Base-by-base conservation (phyloP, 2,113 vertebrate species). In the Emberiza fucata region DNA sequence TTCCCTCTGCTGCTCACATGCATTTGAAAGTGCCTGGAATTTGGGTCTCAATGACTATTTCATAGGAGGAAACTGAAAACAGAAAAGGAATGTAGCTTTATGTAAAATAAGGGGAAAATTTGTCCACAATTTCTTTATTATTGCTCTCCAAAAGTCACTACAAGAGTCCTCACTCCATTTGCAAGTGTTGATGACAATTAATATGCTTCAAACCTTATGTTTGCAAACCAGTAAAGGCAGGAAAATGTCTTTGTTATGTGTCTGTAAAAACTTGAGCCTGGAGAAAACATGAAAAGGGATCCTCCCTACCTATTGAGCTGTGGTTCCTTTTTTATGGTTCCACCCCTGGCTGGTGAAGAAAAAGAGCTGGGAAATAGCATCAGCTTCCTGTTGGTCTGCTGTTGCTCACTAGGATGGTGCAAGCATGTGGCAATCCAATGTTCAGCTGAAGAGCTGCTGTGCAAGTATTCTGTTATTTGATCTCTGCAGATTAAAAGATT, bases 101-200 rank as follows among this genome's bases (percentile, higher is more conserved):
- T 3, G 2, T 27, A 85, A 84, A 85, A 39, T 8, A 23, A 14
- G 11, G 29, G 25, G 0, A 0, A 4, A 39, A n/a, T 17, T 8
- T 78, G 5, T 20, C 31, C 33, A 27, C 18, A 35, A 63, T 1
- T 61, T 51, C 37, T 57, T 59, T 81, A 42, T 59, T 90, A 35
- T 35, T 81, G 28, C 12, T 59, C 23, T 63, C 29, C 53, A 68
- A 11, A 42, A 63, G 12, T 60, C 14, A 83, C 45, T 59, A 10
- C 27, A 25, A 70, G 19, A n/a, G 9, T 35, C 64, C 31, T 83
- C 17, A 33, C 25, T 75, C 71, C 27, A 68, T 42, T 35, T 51
- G 12, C 28, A 76, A 65, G 12, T 8, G 17, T 64, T 69, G 66
- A 48, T 82, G n/a, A 23, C 14, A 72, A 27, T 68, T n/a, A 28